A percentile compares a stretch with the other conserved stretches of the same genome.
These are phyloP conservation scores for Urophycis tenuis DNA, from an alignment of 2,797 vertebrate genomes.

Conservation along the genomic window DNA sequence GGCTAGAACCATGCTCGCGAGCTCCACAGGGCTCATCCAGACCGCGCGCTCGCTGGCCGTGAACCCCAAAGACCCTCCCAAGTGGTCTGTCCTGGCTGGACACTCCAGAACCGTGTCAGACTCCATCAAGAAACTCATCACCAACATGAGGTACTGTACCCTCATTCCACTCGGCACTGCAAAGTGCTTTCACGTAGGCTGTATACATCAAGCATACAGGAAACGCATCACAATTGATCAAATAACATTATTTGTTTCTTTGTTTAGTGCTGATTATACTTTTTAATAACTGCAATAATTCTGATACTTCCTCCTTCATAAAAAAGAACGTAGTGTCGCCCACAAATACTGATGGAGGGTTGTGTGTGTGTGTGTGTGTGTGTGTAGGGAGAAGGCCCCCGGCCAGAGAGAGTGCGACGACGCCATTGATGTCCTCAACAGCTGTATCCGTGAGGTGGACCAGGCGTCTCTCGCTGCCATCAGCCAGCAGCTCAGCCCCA, in stretches of 20 bases:
- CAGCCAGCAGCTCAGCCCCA: slow-evolving; percentile 88
- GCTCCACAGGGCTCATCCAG: slow-evolving; percentile 93
- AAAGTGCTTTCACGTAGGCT: neutral
- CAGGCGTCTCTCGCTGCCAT: slow-evolving; percentile 94
- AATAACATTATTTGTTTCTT: neutral
- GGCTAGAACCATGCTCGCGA: slow-evolving; percentile 93
- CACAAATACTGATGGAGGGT: neutral
- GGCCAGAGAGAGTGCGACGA: slow-evolving; percentile 94
- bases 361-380: neutral
- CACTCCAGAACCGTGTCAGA: slow-evolving; percentile 96
- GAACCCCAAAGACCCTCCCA: slow-evolving; percentile 94
- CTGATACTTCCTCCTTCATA: too few species aligned
- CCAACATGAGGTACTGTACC: slow-evolving; percentile 88
- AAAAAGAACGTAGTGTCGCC: neutral
- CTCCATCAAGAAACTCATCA: slow-evolving; percentile 98
- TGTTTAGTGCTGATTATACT: too few species aligned
- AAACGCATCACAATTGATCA: neutral
- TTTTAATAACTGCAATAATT: too few species aligned
- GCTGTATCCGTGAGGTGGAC: slow-evolving; percentile 90
- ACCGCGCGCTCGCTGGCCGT: slow-evolving; percentile 92
- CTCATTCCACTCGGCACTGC: neutral
- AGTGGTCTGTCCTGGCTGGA: slow-evolving; percentile 92
- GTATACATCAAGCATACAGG: neutral
- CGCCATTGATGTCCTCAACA: slow-evolving; percentile 87
- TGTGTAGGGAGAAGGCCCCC: slow-evolving; percentile 89